These are phyloP conservation scores for Dione juno DNA, from an alignment of 2,888 invertebrate genomes.

Conservation along the genomic window DNA sequence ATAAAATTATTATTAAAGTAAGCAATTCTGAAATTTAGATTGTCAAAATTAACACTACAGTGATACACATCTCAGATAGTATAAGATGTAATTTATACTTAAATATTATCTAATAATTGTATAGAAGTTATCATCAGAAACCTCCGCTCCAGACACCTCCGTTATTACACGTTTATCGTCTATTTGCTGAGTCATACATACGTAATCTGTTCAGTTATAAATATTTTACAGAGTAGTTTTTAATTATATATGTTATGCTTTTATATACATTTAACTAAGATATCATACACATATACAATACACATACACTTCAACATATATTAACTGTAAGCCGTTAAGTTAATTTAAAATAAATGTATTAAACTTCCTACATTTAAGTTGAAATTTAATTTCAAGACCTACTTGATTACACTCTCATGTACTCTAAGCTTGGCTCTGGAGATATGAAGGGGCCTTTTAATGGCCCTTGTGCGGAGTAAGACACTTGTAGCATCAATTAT, in stretches of 20 bases:
- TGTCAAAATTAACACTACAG: not conserved
- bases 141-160: slow-evolving; percentile 49
- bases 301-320: not conserved
- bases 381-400: slow-evolving; percentile 21
- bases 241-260: not conserved
- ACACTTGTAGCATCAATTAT: slow-evolving; percentile 61
- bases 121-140: slow-evolving; percentile 42
- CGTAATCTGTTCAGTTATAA: slow-evolving; percentile 49
- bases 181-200: slow-evolving; percentile 58
- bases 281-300: not conserved
- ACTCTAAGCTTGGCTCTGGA: slow-evolving; percentile 27
- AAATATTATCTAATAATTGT: slow-evolving; percentile 14
- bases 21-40: not conserved
- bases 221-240: slow-evolving; percentile 36
- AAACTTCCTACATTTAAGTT: not conserved
- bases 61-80: not conserved
- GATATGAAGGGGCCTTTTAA: slow-evolving; percentile 49
- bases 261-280: not conserved
- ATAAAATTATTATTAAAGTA: not conserved
- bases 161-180: slow-evolving; percentile 51
- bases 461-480: slow-evolving; percentile 55
- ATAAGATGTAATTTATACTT: slow-evolving; percentile 12
- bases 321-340: too few relatives aligned
- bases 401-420: slow-evolving; percentile 31
- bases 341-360: not conserved